These are phyloP conservation scores for Stegodyphus dumicola DNA, from an alignment of 1,140 invertebrate species.

Conservation along the genomic window DNA sequence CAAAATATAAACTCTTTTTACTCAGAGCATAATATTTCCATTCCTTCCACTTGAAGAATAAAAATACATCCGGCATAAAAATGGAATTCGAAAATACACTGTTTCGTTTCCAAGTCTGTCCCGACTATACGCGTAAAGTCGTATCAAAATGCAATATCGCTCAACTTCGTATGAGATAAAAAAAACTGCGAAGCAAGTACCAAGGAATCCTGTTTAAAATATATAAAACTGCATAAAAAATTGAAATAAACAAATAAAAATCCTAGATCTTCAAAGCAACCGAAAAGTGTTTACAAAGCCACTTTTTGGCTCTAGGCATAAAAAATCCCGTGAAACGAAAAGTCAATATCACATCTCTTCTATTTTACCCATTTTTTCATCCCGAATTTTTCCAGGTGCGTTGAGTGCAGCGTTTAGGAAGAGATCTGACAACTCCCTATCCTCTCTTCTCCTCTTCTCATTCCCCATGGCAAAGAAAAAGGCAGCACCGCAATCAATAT, in stretches of 20 bases:
- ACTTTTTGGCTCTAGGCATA: neutral
- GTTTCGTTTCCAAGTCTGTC: neutral
- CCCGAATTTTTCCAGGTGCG: constrained; percentile 1
- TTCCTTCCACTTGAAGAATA: too few relatives aligned
- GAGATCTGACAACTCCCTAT: neutral
- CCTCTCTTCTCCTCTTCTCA: too few relatives aligned
- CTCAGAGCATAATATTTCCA: too few relatives aligned
- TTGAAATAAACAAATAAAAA: neutral
- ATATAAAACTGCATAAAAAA: neutral
- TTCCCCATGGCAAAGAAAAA: too few relatives aligned
- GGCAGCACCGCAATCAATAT: too few relatives aligned
- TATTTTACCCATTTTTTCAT: neutral
- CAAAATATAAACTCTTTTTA: too few relatives aligned
- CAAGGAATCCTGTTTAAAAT: constrained; percentile 10
- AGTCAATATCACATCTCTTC: neutral
- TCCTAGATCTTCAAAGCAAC: neutral
- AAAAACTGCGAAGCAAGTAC: neutral
- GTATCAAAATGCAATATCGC: constrained; percentile 28
- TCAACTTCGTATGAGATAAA: neutral
- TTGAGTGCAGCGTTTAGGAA: neutral
- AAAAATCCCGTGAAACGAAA: neutral
- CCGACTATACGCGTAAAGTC: neutral
- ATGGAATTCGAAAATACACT: constrained; percentile 6
- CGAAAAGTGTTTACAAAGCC: neutral
- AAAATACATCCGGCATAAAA: constrained; percentile 8